Percentiles rank a stretch among this genome's conserved stretches.
phyloP scores from a whole-genome alignment of 2,797 vertebrate species.

The Carduelis carduelis region DNA sequence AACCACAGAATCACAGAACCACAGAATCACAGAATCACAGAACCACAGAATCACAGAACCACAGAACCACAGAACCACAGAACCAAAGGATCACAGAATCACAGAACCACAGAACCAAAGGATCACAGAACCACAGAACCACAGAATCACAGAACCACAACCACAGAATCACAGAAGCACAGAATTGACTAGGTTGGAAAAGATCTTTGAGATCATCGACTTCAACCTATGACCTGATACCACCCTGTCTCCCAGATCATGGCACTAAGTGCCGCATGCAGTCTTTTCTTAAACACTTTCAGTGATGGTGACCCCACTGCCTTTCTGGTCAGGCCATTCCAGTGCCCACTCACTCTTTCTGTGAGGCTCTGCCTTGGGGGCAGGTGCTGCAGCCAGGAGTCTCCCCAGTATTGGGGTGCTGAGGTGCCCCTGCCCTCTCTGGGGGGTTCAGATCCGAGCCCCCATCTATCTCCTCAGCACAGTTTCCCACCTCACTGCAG shows the following conservation, averaged over 20 bases:
- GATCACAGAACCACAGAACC: not conserved
- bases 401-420: rapidly evolving
- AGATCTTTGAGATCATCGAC: not conserved
- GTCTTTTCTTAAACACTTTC: not conserved
- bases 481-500: rapidly evolving
- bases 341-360: not conserved
- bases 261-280: not conserved
- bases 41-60: not conserved
- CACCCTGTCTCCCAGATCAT: not conserved
- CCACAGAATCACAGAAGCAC: not conserved
- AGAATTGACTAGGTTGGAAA: not conserved
- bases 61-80: not conserved
- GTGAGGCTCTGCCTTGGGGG: not conserved
- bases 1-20: not conserved
- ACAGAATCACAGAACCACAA: not conserved
- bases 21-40: not conserved
- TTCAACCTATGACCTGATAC: not conserved
- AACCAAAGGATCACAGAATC: not conserved
- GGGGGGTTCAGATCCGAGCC: rapidly evolving
- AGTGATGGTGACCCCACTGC: not conserved
- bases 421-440: not conserved
- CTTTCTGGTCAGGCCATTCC: not conserved
- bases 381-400: rapidly evolving
- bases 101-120: not conserved
- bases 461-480: not conserved